Evolutionary conservation across 2,113 vertebrate species (phyloP).

Genomic region (Poicephalus gulielmi): DNA sequence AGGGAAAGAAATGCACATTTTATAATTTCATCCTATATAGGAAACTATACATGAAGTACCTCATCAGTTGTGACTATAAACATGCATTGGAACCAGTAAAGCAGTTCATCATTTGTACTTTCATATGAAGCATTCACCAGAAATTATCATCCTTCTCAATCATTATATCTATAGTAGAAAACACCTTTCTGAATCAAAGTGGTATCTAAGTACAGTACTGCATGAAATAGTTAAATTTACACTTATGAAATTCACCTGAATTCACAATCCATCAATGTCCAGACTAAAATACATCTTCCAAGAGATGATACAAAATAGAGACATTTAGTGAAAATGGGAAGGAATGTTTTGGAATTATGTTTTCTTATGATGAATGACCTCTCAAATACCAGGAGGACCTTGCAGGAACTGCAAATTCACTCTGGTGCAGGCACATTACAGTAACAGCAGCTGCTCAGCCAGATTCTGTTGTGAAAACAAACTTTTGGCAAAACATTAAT

Average conservation of each 20-base stretch:
- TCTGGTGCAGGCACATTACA: neutral
- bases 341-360: neutral
- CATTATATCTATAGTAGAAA: neutral
- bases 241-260: neutral
- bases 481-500: neutral
- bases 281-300: neutral
- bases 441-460: neutral
- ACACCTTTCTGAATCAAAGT: neutral
- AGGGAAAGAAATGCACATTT: neutral
- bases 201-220: neutral
- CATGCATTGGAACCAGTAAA: neutral
- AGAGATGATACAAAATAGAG: neutral
- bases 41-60: neutral
- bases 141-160: neutral
- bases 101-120: neutral
- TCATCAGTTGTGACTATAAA: neutral
- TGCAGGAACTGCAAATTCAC: neutral
- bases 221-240: neutral
- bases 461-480: neutral
- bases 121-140: neutral
- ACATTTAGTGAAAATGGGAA: neutral
- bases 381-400: neutral
- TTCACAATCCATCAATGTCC: neutral
- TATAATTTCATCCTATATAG: rapidly evolving
- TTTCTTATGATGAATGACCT: neutral